These are phyloP conservation scores for Cladorhizidae sp. DNA, from an alignment of 37 sponge, comb jelly and placozoan species.

Conservation along the genomic window DNA sequence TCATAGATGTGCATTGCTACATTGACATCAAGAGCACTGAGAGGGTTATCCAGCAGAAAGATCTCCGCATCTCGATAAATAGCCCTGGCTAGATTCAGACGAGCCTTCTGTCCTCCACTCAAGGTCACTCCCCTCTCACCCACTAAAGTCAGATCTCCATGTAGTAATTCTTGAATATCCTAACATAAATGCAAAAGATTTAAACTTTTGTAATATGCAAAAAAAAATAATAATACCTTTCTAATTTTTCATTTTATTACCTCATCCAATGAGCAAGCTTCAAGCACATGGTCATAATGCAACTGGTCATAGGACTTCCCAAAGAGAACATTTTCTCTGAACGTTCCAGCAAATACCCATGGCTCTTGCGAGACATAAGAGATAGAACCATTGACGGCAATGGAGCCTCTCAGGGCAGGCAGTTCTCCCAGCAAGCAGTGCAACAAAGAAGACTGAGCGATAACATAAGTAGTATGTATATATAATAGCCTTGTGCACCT, in stretches of 20 bases:
- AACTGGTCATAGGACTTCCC: conserved; percentile 33
- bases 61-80: conserved; percentile 77
- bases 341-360: conserved; percentile 79
- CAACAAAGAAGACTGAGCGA: conserved; percentile 55
- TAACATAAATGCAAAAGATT: neutral
- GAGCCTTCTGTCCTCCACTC: conserved; percentile 95
- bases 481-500: too few relatives aligned
- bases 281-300: conserved; percentile 54
- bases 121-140: conserved; percentile 92
- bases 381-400: conserved; percentile 49
- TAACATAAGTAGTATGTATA: too few relatives aligned
- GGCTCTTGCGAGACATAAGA: conserved; percentile 75
- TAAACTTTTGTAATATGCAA: too few relatives aligned
- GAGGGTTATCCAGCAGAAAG: conserved; percentile 84
- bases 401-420: conserved; percentile 29
- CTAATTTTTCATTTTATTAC: conserved; percentile 11
- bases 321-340: conserved; percentile 78
- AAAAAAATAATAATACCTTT: too few relatives aligned
- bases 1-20: conserved; percentile 74
- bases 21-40: conserved; percentile 82
- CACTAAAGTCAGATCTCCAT: conserved; percentile 81
- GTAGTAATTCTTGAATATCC: conserved; percentile 71
- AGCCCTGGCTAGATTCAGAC: conserved; percentile 87
- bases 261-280: conserved; percentile 66
- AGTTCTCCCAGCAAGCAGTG: conserved; percentile 74